Percentiles rank a stretch among this genome's conserved stretches.
Conservation (phyloP, 2,113 vertebrate genomes). For the Corynorhinus townsendii region DNA sequence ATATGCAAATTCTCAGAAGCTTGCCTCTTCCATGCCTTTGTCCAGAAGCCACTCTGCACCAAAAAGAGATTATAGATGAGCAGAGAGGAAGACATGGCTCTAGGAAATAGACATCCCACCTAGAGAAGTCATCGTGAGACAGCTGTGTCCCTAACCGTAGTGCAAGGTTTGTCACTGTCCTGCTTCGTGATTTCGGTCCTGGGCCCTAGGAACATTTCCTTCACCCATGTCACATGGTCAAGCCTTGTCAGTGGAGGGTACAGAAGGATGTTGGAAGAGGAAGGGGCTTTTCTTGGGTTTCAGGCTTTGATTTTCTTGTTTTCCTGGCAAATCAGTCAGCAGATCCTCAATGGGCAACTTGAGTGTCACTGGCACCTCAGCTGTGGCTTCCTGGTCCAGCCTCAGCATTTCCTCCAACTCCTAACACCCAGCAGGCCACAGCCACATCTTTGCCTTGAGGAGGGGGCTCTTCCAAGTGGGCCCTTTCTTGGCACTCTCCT, state of each 20-base stretch:
- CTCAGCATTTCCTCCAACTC: neutral
- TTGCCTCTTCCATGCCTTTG: neutral
- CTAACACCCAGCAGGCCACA: neutral
- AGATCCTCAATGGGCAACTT: neutral
- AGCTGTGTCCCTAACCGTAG: too few species aligned
- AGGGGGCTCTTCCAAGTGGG: neutral
- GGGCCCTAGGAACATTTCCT: neutral
- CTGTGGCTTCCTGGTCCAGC: neutral
- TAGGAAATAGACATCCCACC: neutral
- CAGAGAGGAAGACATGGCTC: neutral
- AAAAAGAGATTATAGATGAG: neutral
- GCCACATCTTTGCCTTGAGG: neutral
- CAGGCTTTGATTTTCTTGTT: neutral
- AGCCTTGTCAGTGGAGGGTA: neutral
- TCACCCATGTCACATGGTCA: neutral
- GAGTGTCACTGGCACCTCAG: neutral
- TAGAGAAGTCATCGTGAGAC: neutral
- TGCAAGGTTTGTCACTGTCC: neutral
- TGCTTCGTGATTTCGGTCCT: neutral
- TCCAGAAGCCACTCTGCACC: neutral
- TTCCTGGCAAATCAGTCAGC: neutral
- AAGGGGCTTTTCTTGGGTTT: neutral
- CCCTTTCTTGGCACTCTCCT: too few species aligned
- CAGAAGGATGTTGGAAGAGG: neutral
- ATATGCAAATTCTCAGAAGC: neutral